phyloP scores from a whole-genome alignment of 2,797 vertebrate genomes.

The Semotilus atromaculatus region DNA sequence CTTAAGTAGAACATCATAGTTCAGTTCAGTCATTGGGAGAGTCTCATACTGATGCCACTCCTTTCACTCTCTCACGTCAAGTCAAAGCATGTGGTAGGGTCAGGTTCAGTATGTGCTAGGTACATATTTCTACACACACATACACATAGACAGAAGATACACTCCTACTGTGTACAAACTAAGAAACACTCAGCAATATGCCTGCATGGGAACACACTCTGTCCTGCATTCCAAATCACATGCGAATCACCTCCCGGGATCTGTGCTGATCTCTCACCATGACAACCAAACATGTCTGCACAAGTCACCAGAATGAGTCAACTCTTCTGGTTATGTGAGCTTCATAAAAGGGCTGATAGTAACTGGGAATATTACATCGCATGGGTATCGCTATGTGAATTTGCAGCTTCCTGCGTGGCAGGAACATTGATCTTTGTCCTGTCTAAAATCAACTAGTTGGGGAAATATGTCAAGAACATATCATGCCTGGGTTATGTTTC shows the following conservation, averaged over 20 bases:
- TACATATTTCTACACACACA: conserved; percentile 1
- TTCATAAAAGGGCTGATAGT: conserved; percentile 18
- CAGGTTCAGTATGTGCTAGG: background rate
- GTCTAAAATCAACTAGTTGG: background rate
- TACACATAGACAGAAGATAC: conserved; percentile 1
- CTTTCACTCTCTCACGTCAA: conserved; percentile 21
- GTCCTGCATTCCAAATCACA: conserved; percentile 41
- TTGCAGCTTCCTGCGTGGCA: conserved; percentile 10
- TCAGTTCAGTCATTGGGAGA: conserved; percentile 27
- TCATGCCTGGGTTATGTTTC: background rate
- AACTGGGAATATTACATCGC: background rate
- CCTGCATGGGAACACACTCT: conserved; percentile 21
- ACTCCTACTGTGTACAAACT: background rate
- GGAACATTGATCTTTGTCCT: conserved; percentile 41
- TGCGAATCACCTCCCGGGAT: conserved; percentile 30
- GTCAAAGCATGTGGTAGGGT: conserved; percentile 12
- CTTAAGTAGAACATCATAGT: background rate
- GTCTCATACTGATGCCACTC: conserved; percentile 26
- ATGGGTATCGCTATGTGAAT: conserved; percentile 47
- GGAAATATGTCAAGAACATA: conserved; percentile 13
- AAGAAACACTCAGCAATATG: background rate
- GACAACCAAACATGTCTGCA: conserved; percentile 53
- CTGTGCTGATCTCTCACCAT: conserved; percentile 34
- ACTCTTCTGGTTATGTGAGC: conserved; percentile 43
- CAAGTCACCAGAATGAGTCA: conserved; percentile 55